Evolutionary conservation across 2,797 vertebrate genomes (phyloP), one percentile per base, ranked within the genome.

Genomic region (Lacerta bilineata): DNA sequence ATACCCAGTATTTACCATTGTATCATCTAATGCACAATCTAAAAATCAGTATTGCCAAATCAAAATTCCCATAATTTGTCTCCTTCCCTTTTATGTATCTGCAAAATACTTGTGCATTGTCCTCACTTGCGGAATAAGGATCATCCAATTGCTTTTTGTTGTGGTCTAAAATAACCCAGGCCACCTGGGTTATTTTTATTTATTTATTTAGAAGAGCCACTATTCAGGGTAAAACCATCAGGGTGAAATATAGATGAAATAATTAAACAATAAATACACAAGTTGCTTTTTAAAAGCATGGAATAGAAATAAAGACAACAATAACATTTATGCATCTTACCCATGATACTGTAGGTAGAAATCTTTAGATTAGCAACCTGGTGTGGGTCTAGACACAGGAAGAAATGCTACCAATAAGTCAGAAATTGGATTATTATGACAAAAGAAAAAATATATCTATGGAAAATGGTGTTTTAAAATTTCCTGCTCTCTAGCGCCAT

Each of bases 51-150:
- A 91, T 91, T 93, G 17, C 27, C 69, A 5, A 0, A 0, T 83
- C 43, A 86, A 88, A 81, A 33, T 75, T 2, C 39, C 85, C 64
- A 72, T 39, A 74, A 87, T 61, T 93, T 88, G 15, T 43, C 1
- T 74, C 80, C 46, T 88, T 75, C 66, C 78, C 77, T 77, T 77
- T 64, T 1, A 25, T 29, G 15, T 17, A n/a, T 72, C 72, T 85
- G 80, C 74, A 87, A 74, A 86, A 81, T 1, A 9, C 39, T 86
- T 86, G 2, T 50, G 86, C 61, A 87, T 33, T 61, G 29, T 50
- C 43, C 25, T 20, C 29, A 41, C 41, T 39, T 87, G 36, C 33
- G 33, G 18, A 84, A 71, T 72, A 59, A 9, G 66, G 59, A 71
- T 79, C 66, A 61, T 27, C 33, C 36, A 74, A 39, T 74, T 74